phyloP scores from a whole-genome alignment of 35 echinoderm and acorn worm genomes.

The Hemicentrotus pulcherrimus region DNA sequence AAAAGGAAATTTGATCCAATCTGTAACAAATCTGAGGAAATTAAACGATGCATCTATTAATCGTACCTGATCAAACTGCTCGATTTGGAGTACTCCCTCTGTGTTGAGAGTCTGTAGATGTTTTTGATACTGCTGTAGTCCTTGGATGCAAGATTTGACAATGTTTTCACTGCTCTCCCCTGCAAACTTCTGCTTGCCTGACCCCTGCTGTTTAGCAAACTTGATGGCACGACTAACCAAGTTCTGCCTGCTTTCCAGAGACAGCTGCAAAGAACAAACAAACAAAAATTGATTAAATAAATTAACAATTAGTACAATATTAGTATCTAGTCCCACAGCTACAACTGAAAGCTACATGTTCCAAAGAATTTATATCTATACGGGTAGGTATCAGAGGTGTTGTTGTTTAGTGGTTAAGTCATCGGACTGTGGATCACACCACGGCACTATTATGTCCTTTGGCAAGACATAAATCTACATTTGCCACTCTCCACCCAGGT shows the following conservation, averaged over 20 bases:
- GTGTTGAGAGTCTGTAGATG: constrained; percentile 77
- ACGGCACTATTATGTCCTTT: no score
- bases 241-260: constrained; percentile 83
- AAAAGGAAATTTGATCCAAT: background rate
- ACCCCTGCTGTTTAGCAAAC: constrained; percentile 68
- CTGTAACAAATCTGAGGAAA: background rate
- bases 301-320: background rate
- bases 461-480: no score
- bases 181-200: constrained; percentile 79
- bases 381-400: no score
- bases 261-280: constrained; percentile 57
- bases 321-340: no score
- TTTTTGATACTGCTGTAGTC: constrained; percentile 76
- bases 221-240: constrained; percentile 81
- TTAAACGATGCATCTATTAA: no score
- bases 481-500: no score
- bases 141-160: constrained; percentile 25
- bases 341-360: no score
- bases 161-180: constrained; percentile 40
- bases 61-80: constrained; percentile 73
- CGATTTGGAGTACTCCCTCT: constrained; percentile 57
- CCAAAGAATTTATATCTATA: background rate
- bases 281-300: background rate
- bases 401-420: no score
- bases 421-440: no score